These are phyloP conservation scores for Eleginops maclovinus DNA, from an alignment of 2,113 vertebrate genomes.

Conservation along the genomic window DNA sequence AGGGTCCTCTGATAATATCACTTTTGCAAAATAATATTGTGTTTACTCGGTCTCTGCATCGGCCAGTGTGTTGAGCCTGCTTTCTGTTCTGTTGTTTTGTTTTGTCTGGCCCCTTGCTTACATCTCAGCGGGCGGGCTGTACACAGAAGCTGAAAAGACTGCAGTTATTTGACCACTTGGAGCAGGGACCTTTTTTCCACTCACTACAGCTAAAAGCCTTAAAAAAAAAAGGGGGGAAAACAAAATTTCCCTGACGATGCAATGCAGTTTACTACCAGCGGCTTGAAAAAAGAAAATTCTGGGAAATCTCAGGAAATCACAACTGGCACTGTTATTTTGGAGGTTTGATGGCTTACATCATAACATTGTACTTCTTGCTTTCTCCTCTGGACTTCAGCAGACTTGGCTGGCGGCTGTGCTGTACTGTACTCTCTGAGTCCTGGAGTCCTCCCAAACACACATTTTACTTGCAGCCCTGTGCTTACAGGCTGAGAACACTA, in stretches of 20 bases:
- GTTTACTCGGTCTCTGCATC: background rate
- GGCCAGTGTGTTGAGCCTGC: slow-evolving; percentile 20
- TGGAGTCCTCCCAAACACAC: slow-evolving; percentile 62
- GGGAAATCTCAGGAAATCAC: slow-evolving; percentile 77
- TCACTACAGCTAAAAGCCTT: slow-evolving; percentile 50
- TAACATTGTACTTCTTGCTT: slow-evolving; percentile 66
- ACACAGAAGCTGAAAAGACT: slow-evolving; percentile 72
- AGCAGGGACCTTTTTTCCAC: slow-evolving; percentile 64
- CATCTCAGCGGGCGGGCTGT: slow-evolving; percentile 66
- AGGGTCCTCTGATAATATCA: background rate
- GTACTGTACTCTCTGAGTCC: slow-evolving; percentile 36
- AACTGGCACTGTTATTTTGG: slow-evolving; percentile 76
- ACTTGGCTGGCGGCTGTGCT: slow-evolving; percentile 43
- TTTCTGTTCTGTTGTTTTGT: slow-evolving; percentile 68
- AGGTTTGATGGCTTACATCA: slow-evolving; percentile 73
- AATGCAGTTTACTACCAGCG: slow-evolving; percentile 50
- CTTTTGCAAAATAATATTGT: slow-evolving; percentile 14
- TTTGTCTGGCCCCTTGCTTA: slow-evolving; percentile 52
- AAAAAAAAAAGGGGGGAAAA: slow-evolving; percentile 32
- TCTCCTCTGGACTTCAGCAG: slow-evolving; percentile 43
- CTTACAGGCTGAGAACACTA: slow-evolving; percentile 65
- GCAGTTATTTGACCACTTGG: slow-evolving; percentile 69
- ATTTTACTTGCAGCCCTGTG: slow-evolving; percentile 46
- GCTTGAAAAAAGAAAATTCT: slow-evolving; percentile 47
- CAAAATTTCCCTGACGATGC: slow-evolving; percentile 40